Evolutionary conservation across 2,888 invertebrate genomes (phyloP).

Genomic region (Polydesmus complanatus): DNA sequence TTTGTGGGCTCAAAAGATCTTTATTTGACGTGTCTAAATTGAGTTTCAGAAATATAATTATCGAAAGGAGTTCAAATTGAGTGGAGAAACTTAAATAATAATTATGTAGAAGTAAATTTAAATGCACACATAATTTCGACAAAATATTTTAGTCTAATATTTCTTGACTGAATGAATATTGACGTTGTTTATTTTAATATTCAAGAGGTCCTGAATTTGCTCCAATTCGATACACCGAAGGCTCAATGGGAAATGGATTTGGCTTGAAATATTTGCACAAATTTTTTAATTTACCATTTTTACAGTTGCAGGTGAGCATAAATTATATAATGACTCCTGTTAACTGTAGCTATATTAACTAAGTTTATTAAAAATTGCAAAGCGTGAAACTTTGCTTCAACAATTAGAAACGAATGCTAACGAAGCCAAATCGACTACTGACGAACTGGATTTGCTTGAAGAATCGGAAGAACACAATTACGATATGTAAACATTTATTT

Average conservation of each 20-base stretch:
- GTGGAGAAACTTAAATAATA: too few relatives aligned
- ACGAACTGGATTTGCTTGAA: slow-evolving; percentile 37
- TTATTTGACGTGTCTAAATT: too few relatives aligned
- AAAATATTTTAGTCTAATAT: neutral
- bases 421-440: slow-evolving; percentile 57
- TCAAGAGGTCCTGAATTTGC: slow-evolving; percentile 33
- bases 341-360: neutral
- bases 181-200: neutral
- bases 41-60: too few relatives aligned
- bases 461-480: slow-evolving; percentile 40
- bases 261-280: slow-evolving; percentile 82
- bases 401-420: slow-evolving; percentile 72
- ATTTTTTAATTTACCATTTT: slow-evolving; percentile 87
- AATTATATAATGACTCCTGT: neutral
- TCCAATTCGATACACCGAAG: slow-evolving; percentile 66
- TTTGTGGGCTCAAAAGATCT: too few relatives aligned
- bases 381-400: slow-evolving; percentile 59
- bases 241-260: slow-evolving; percentile 91
- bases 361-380: neutral
- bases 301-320: slow-evolving; percentile 55
- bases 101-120: too few relatives aligned
- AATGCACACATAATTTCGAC: too few relatives aligned
- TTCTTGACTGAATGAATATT: too few relatives aligned
- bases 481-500: slow-evolving; percentile 30
- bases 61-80: too few relatives aligned